Base-by-base conservation (phyloP, 2,797 vertebrate species). In the Muraenolepis orangiensis region DNA sequence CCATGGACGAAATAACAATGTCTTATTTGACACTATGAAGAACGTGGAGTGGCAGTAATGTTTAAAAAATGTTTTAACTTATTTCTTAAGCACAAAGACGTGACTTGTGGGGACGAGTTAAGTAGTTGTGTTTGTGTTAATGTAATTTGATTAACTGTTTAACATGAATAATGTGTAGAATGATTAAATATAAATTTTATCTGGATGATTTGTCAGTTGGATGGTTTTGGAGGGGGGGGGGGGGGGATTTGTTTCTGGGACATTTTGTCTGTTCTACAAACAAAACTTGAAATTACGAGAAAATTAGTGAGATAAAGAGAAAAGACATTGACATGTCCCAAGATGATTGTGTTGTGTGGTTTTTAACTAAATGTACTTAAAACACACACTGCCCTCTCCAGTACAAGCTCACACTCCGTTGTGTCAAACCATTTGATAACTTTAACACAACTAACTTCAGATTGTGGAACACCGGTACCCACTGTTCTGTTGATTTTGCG, bases 21-120 rank as follows among this genome's bases (percentile, higher is more conserved):
- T 86, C 87, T 57, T 82, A 46, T 71, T 85, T 82, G 69, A 79
- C 82, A 87, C 84, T 88, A 82, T 85, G 85, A 69, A 83, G 81
- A 74, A 69, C 20, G 30, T 31, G 11, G 30, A 23, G 71, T 70
- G 79, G 80, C 82, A 75, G 36, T 16, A 6, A 75, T 0, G 51
- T 64, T 26, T 26, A 64, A 26, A 76, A 30, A 31, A 1, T 42
- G 69, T 71, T 40, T 42, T 71, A 71, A 71, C 69, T 71, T 71
- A 71, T 71, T 71, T 70, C 42, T 71, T 40, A 71, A 71, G 69
- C 34, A 40, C 38, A 20, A 42, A 26, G 30, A 31, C 3, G 26
- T 67, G 30, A 29, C 66, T 67, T 29, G 29, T 11, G 20, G 23
- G 57, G n/a, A 26, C 16, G 66, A 29, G 66, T 31, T 67, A 64